Evolutionary conservation across 2,888 invertebrate species (phyloP).

Genomic region (Dasysyrphus albostriatus): DNA sequence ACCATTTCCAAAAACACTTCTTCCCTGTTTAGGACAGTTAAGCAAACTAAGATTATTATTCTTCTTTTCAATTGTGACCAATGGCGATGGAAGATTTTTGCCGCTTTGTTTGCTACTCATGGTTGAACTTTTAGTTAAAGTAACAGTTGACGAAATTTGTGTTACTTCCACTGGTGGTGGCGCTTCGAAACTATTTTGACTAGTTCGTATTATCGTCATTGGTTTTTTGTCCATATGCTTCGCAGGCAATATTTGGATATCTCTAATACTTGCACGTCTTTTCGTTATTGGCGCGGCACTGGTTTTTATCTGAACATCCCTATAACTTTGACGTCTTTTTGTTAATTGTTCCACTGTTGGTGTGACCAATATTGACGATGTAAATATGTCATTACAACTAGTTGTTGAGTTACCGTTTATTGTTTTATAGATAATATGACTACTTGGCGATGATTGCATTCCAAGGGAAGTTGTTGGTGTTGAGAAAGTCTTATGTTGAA

Average conservation of each 20-base stretch:
- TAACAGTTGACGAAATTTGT: slow-evolving; percentile 69
- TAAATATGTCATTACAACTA: slow-evolving; percentile 33
- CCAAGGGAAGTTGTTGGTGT: neutral
- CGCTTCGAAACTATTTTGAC: slow-evolving; percentile 3
- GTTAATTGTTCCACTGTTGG: neutral
- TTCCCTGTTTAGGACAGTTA: slow-evolving; percentile 46
- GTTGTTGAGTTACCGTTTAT: slow-evolving; percentile 37
- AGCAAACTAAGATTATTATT: slow-evolving; percentile 25
- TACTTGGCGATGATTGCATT: slow-evolving; percentile 12
- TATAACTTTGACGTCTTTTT: slow-evolving; percentile 13
- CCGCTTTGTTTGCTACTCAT: slow-evolving; percentile 25
- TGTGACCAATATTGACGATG: slow-evolving; percentile 29
- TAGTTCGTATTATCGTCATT: neutral
- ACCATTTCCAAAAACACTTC: slow-evolving; percentile 47
- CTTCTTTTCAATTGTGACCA: slow-evolving; percentile 65
- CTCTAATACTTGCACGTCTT: slow-evolving; percentile 37
- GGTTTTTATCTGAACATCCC: slow-evolving; percentile 6
- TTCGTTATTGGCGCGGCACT: neutral
- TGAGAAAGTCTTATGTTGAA: slow-evolving; percentile 29
- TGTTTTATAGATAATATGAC: slow-evolving; percentile 43
- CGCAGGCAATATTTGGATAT: slow-evolving; percentile 35
- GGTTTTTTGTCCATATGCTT: slow-evolving; percentile 13
- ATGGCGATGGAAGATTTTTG: slow-evolving; percentile 51
- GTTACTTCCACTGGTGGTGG: slow-evolving; percentile 49
- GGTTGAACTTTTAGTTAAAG: slow-evolving; percentile 54